These are phyloP conservation scores for Conomelus anceps DNA, from an alignment of 2,888 invertebrate species.

Conservation along the genomic window DNA sequence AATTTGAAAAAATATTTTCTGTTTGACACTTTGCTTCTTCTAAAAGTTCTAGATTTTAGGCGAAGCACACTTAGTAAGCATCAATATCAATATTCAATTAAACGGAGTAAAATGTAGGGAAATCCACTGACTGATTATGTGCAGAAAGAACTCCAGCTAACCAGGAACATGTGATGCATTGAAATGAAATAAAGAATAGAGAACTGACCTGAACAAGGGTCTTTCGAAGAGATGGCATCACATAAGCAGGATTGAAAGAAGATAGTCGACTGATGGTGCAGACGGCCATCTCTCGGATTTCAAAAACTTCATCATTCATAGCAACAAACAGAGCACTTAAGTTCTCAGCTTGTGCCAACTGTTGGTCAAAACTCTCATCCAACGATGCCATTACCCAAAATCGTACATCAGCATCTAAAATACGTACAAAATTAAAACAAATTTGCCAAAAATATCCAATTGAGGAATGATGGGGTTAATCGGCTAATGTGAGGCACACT, in stretches of 20 bases:
- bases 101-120: no score
- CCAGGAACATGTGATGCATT: background rate
- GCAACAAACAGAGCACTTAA: slow-evolving; percentile 87
- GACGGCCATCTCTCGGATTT: slow-evolving; percentile 89
- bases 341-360: slow-evolving; percentile 94
- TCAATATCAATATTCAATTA: no score
- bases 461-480: no score
- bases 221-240: slow-evolving; percentile 93
- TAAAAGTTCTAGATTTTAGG: no score
- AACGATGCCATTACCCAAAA: slow-evolving; percentile 87
- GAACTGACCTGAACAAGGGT: slow-evolving; percentile 63
- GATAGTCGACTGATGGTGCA: slow-evolving; percentile 89
- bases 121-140: no score
- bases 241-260: slow-evolving; percentile 93
- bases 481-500: no score
- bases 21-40: no score
- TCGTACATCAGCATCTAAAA: slow-evolving; percentile 79
- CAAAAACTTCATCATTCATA: slow-evolving; percentile 94
- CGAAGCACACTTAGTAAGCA: no score
- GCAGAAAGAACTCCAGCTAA: no score
- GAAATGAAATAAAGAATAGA: background rate
- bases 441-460: no score
- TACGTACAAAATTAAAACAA: background rate
- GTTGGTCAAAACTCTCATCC: slow-evolving; percentile 85
- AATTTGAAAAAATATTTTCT: no score